Evolutionary conservation across 2,113 vertebrate genomes (phyloP).

Genomic region (Bambusicola thoracicus): DNA sequence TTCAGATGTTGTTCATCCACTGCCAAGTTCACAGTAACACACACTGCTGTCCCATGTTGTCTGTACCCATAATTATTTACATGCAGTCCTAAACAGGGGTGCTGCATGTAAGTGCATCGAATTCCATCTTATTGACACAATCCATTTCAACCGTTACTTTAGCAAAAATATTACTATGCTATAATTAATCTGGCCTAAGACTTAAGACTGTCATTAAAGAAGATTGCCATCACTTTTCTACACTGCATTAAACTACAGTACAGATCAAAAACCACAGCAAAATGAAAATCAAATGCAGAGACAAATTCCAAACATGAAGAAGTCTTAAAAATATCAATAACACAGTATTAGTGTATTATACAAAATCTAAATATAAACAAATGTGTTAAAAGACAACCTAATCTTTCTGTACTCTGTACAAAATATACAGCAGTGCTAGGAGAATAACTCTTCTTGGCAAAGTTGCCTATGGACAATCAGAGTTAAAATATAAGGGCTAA

Average conservation of each 20-base stretch:
- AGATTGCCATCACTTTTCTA: constrained; percentile 6
- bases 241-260: neutral
- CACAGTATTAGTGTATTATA: neutral
- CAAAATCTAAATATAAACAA: neutral
- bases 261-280: neutral
- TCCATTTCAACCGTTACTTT: constrained; percentile 48
- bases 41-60: constrained; percentile 22
- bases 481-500: neutral
- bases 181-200: constrained; percentile 27
- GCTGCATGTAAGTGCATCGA: constrained; percentile 7
- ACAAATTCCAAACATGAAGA: constrained; percentile 10
- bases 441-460: neutral
- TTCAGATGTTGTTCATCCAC: constrained; percentile 56
- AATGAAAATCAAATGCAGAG: constrained; percentile 28
- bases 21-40: neutral
- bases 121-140: constrained; percentile 64
- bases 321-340: neutral
- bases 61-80: constrained; percentile 12
- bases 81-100: constrained; percentile 27
- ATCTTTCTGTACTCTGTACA: neutral
- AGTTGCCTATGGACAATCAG: neutral
- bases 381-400: neutral
- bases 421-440: neutral
- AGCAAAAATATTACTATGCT: constrained; percentile 8
- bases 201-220: constrained; percentile 10